Base-by-base conservation (phyloP, 2,113 vertebrate species). In the Peromyscus leucopus region DNA sequence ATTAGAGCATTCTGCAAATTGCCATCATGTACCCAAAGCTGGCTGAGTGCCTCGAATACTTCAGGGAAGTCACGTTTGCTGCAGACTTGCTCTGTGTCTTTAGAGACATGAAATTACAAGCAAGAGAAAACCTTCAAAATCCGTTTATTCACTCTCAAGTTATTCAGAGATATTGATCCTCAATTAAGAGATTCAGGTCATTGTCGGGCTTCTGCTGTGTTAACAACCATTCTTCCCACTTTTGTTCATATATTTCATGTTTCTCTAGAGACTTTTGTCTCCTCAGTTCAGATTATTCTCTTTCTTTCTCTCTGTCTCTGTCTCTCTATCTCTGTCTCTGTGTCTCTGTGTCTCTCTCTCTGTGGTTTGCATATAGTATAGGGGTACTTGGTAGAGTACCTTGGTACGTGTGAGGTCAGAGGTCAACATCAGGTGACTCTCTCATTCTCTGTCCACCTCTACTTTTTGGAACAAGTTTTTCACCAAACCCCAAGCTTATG, bases 1-100 rank as follows among this genome's bases (percentile, higher is more conserved):
- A 97, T 97, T 96, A 90, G 88, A 86, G 88, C 67, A 87, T 92
- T 95, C 74, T 78, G 89, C 39, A 96, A 95, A 96, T 95, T 96
- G 79, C 76, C 76, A 74, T 91, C 84, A 74, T 86, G 21, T 89
- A 78, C n/a, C 67, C 78, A 91, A 96, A 82, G 39, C 61, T 93
- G 88, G 89, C 85, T 85, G 51, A 88, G 76, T 89, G 84, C 69
- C 94, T 92, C 6, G 1, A 72, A 93, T 78, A 78, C 67, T 90
- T 92, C 36, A 55, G 51, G 74, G 57, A 95, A 92, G 46, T 80
- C 85, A 74, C 24, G 31, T 89, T 61, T 72, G 6, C 36, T 80
- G 17, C 21, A 67, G 48, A 84, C 26, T 8, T 55, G 16, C 84
- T 90, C 84, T 59, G 0, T 61, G 33, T 92, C 80, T 93, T 86